These are phyloP conservation scores for Sebastes nivosus DNA, from an alignment of 2,797 vertebrate species.

Conservation along the genomic window DNA sequence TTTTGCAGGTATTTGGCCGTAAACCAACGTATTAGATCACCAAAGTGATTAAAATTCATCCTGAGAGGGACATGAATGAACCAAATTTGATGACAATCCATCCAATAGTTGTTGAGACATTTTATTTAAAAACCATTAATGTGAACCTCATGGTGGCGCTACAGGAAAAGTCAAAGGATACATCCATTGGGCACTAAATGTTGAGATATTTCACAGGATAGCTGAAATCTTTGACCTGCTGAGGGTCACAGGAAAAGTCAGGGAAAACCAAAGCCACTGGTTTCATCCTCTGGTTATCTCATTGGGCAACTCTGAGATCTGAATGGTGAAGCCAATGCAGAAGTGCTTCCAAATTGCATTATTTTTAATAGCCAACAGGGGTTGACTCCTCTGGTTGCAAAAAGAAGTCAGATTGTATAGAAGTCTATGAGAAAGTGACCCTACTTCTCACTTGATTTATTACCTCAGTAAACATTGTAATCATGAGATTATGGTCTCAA, in stretches of 20 bases:
- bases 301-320: accelerated
- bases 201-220: no score
- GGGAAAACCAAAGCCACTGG: background rate
- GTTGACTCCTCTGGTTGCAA: no score
- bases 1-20: background rate
- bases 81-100: background rate
- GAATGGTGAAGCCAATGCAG: no score
- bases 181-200: background rate
- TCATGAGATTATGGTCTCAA: no score
- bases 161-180: background rate
- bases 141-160: background rate
- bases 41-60: background rate
- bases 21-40: background rate
- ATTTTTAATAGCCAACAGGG: no score
- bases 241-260: background rate
- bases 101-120: background rate
- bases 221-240: background rate
- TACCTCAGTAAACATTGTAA: no score
- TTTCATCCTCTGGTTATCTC: no score
- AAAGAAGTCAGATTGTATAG: accelerated
- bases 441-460: no score
- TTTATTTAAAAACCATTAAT: background rate
- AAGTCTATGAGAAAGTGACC: no score
- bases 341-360: no score
- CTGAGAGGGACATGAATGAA: background rate